Evolutionary conservation across 2,797 vertebrate species (phyloP).

Genomic region (Masticophis lateralis): DNA sequence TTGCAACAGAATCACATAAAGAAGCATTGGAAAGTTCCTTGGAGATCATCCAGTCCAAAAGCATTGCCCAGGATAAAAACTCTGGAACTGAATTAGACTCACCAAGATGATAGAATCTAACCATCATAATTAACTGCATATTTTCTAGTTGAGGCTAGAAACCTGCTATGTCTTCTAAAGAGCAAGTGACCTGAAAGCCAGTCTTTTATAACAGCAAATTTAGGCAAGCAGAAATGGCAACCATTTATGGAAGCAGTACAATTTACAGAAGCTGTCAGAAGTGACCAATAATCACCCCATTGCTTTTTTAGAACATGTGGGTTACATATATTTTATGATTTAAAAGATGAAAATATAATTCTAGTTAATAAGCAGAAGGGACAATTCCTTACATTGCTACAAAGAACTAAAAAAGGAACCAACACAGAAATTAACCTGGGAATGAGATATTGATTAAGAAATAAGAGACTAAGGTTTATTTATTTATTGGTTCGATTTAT

Average conservation of each 20-base stretch:
- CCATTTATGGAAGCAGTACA: neutral
- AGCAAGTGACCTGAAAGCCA: neutral
- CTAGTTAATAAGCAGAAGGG: neutral
- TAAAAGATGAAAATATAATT: neutral
- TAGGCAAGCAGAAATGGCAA: neutral
- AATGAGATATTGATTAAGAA: neutral
- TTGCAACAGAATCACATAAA: neutral
- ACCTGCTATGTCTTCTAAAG: neutral
- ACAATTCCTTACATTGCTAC: neutral
- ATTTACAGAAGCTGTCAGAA: neutral
- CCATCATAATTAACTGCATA: neutral
- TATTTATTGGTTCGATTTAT: no score
- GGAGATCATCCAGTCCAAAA: neutral
- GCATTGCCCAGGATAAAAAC: neutral
- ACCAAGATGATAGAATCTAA: neutral
- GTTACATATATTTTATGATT: neutral
- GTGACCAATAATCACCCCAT: neutral
- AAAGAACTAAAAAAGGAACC: neutral
- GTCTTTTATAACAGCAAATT: neutral
- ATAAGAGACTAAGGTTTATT: neutral
- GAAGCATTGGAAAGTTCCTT: neutral
- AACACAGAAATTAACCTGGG: neutral
- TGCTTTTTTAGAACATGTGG: neutral
- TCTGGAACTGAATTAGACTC: neutral
- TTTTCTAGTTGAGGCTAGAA: neutral